Base-by-base conservation (phyloP, 2,888 invertebrate genomes). In the Watsonalla cultraria region DNA sequence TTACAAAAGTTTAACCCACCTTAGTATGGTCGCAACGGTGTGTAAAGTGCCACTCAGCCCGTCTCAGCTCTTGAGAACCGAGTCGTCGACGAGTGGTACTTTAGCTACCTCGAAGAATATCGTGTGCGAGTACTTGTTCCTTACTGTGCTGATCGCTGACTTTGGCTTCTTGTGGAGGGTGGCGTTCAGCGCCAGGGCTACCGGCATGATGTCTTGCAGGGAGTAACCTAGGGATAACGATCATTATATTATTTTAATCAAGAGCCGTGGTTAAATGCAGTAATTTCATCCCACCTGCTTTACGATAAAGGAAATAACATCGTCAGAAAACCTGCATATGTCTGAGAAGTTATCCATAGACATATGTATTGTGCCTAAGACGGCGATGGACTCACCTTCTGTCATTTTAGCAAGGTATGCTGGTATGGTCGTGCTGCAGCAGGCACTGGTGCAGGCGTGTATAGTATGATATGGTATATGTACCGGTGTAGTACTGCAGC, bases 31-130 rank as follows among this genome's bases (percentile, higher is more conserved):
- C 60, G 72, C 68, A 61, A 82, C 72, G 62, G 67, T 61, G 56
- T 72, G 78, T 75, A 80, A 82, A 77, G 81, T 72, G 73, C 76
- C 81, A 76, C 76, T 2, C 9, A 61, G 65, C 60, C 15, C 37
- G 8, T 64, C 74, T 91, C 90, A 84, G 80, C 88, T 85, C 70
- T 64, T 66, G 42, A 90, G 78, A 7, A 68, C 74, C 0, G 77
- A 60, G 76, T 90, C 87, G 7, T 83, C 82, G 1, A 91, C 61
- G 45, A 96, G 87, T 24, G 96, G 94, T 60, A 95, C 93, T 83
- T 96, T 96, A 59, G 98, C 97, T 55, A 98, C 98, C 91, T 97
- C 96, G 79, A 96, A 97, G 90, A 98, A 98, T 78, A 98, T 96
- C 71, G 94, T 94, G 86, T 99, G 98, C 5, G 97, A 97, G 82